These are phyloP conservation scores for Crotalus tigris DNA, from an alignment of 2,113 vertebrate genomes.

Conservation along the genomic window DNA sequence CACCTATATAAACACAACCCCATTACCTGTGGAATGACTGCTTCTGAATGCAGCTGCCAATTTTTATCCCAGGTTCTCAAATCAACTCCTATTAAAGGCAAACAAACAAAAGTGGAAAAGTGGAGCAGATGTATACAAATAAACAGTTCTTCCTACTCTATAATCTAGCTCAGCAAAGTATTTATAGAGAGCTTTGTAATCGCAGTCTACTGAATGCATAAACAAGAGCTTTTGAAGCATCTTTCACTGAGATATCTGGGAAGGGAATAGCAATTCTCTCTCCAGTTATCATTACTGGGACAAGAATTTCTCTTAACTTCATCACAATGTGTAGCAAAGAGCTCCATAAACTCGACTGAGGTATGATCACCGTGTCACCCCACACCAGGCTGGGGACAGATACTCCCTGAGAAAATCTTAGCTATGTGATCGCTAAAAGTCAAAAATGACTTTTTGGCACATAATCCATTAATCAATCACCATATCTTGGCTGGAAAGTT, in stretches of 20 bases:
- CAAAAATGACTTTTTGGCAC: neutral
- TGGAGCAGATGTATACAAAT: neutral
- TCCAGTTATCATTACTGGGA: neutral
- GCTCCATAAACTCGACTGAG: neutral
- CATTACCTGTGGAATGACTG: neutral
- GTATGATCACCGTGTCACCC: neutral
- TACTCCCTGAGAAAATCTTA: neutral
- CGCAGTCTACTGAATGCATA: neutral
- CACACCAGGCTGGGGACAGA: neutral
- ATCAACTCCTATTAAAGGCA: neutral
- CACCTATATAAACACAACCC: neutral
- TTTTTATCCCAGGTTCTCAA: neutral
- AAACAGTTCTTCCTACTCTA: neutral
- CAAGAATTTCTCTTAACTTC: neutral
- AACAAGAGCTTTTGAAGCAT: neutral
- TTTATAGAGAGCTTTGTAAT: neutral
- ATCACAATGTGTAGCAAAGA: neutral
- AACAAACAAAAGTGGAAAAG: neutral
- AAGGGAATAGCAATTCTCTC: neutral
- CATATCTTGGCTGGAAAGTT: neutral
- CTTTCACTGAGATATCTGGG: neutral
- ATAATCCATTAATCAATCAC: neutral
- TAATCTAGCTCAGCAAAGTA: neutral
- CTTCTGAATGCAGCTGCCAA: neutral
- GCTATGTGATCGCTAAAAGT: neutral